Evolutionary conservation across 2,113 vertebrate species (phyloP).

Genomic region (human (Homo sapiens)): GRCh38 chr20:58043001-58043500

Average conservation of each 20-base stretch:
- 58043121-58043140: not conserved
- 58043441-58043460: not conserved
- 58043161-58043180: not conserved
- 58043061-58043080: not conserved
- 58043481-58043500: not conserved
- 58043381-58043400: fast-evolving
- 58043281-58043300: fast-evolving
- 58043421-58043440: not conserved
- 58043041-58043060: not conserved
- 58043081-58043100: not conserved
- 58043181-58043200: not conserved
- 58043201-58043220: no score
- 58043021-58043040: fast-evolving
- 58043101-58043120: no score
- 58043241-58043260: fast-evolving
- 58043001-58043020: fast-evolving
- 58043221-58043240: fast-evolving
- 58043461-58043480: not conserved
- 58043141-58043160: not conserved
- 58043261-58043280: not conserved
- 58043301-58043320: fast-evolving
- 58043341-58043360: fast-evolving
- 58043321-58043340: not conserved
- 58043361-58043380: not conserved
- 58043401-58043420: fast-evolving